Evolutionary conservation across 2,888 invertebrate genomes (phyloP).

Genomic region (Hypomecis atomaria): DNA sequence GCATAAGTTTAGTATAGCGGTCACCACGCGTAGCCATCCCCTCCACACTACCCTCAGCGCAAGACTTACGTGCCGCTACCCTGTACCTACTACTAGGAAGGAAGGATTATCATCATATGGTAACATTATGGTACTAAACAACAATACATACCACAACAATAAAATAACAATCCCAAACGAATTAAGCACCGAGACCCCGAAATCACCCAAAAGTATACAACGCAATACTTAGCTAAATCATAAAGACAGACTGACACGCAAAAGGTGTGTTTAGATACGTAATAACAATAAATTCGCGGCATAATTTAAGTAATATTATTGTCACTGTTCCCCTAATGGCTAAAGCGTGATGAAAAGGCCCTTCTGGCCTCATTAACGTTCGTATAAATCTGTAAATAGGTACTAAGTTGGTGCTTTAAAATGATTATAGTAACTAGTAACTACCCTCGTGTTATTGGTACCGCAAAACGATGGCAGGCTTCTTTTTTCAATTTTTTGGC

Average conservation of each 20-base stretch:
- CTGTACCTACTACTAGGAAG: too few relatives aligned
- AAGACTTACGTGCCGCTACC: too few relatives aligned
- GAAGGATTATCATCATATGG: too few relatives aligned
- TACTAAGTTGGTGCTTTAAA: conserved; percentile 24
- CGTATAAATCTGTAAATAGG: conserved; percentile 47
- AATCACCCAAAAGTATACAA: conserved; percentile 14
- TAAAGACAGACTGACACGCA: conserved; percentile 54
- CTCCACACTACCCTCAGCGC: too few relatives aligned
- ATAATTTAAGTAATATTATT: conserved; percentile 70
- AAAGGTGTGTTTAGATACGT: conserved; percentile 64
- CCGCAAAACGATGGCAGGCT: not conserved
- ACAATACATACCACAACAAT: not conserved
- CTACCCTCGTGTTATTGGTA: not conserved
- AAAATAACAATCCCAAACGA: not conserved
- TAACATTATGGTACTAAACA: too few relatives aligned
- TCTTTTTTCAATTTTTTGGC: too few relatives aligned
- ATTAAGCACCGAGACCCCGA: not conserved
- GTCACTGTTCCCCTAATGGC: conserved; percentile 67
- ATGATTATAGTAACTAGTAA: conserved; percentile 7
- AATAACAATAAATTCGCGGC: conserved; percentile 72
- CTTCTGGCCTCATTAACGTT: conserved; percentile 50
- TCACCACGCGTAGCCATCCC: too few relatives aligned
- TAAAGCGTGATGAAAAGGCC: conserved; percentile 70
- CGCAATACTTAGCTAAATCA: conserved; percentile 41
- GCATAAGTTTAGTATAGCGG: too few relatives aligned